Evolutionary conservation across 2,113 vertebrate genomes (phyloP).

Genomic region (Chaetodon auriga): DNA sequence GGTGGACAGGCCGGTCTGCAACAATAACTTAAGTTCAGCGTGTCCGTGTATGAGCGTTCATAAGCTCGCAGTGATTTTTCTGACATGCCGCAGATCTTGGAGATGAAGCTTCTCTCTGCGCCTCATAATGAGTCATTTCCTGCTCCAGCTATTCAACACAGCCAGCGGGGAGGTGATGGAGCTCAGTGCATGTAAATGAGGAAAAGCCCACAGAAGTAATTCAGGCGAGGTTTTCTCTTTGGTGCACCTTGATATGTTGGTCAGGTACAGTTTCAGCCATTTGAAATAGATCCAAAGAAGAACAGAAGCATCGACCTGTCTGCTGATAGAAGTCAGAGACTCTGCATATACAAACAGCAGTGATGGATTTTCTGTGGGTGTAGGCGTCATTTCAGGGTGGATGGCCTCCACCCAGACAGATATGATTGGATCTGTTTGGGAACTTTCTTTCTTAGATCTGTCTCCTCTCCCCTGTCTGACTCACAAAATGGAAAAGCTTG

Average conservation of each 20-base stretch:
- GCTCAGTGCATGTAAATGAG: slow-evolving; percentile 39
- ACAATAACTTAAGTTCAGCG: not conserved
- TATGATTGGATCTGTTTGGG: no score
- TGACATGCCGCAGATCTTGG: slow-evolving; percentile 10
- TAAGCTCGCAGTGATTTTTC: slow-evolving; percentile 6
- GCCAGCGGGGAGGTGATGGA: slow-evolving; percentile 16
- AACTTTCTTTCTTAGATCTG: no score
- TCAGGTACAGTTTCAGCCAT: not conserved
- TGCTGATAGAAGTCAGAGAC: no score
- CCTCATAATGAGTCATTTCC: slow-evolving; percentile 48
- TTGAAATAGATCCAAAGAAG: not conserved
- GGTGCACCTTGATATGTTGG: not conserved
- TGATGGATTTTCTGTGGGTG: no score
- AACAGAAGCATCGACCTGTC: not conserved
- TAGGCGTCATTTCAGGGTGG: not conserved
- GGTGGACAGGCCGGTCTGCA: slow-evolving; percentile 3
- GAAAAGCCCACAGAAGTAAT: not conserved
- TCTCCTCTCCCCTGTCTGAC: no score
- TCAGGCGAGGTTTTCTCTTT: not conserved
- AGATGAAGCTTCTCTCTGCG: slow-evolving; percentile 13
- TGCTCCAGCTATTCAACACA: slow-evolving; percentile 6
- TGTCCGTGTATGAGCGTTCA: not conserved
- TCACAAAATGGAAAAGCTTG: no score
- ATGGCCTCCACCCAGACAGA: not conserved
- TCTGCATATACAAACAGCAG: no score